Percentiles rank a stretch among this genome's conserved stretches.
phyloP scores from a whole-genome alignment of 2,113 vertebrate species.

The Oreochromis spilurus region DNA sequence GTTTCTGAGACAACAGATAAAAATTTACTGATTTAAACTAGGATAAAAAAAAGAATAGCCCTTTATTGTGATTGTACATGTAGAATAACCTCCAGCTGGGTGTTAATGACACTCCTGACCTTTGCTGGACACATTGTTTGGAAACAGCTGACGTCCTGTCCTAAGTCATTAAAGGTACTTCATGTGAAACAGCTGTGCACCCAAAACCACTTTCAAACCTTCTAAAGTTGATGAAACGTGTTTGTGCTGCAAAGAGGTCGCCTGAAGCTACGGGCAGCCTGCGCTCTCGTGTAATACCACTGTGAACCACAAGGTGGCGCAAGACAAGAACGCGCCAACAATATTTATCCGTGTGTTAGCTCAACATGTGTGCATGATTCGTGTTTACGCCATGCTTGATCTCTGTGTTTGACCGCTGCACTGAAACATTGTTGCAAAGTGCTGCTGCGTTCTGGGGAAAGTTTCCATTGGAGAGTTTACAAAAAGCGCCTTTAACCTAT shows the following conservation, averaged over 20 bases:
- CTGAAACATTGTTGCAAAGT: not conserved
- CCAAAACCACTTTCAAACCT: not conserved
- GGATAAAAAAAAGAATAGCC: not conserved
- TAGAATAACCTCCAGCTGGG: not conserved
- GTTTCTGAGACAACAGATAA: not conserved
- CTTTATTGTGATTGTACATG: not conserved
- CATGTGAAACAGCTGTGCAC: rapidly evolving
- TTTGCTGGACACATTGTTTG: not conserved
- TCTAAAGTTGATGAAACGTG: not conserved
- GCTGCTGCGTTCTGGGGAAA: rapidly evolving
- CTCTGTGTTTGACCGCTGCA: not conserved
- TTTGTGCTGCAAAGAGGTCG: not conserved
- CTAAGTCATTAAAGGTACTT: not conserved
- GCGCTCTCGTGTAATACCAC: not conserved
- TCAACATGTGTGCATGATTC: not conserved
- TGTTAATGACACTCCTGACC: rapidly evolving
- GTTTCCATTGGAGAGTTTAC: not conserved
- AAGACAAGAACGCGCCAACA: not conserved
- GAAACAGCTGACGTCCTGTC: not conserved
- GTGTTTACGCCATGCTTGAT: not conserved
- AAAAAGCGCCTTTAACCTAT: not conserved
- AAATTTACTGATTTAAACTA: not conserved
- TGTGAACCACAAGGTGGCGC: not conserved
- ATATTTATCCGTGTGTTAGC: not conserved
- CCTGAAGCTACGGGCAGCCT: not conserved